Base-by-base conservation (phyloP, 1,140 invertebrate species). In the Ceratina australensis region DNA sequence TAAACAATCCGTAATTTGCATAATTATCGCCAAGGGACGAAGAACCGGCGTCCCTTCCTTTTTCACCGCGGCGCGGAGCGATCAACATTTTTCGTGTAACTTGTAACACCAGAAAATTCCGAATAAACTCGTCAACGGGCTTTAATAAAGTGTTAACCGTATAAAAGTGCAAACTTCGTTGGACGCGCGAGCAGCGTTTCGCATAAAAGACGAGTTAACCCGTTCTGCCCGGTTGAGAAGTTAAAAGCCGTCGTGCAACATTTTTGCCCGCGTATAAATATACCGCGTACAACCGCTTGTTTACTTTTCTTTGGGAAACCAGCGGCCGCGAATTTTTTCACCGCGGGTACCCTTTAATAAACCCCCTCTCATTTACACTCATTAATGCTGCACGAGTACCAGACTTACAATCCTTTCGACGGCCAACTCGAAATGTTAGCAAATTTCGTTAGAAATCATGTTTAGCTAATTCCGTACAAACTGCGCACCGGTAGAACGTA, bases 201-300 rank as follows among this genome's bases (percentile, higher is more conserved):
- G 66, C 72, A 20, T 75, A 75, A 67, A 75, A 49, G 72, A 75
- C 33, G 72, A 75, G 64, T 68, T 59, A 57, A 68, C 72, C 22
- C 22, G 52, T 49, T 59, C 64, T 68, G 22, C 52, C 24, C 24
- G 72, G 64, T 47, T 57, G 64, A 67, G 64, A 56, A 75, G 52
- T 75, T 68, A 68, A 75, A 75, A 75, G 72, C 72, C 33, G 72
- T 75, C 72, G 52, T 67, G 64, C 72, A 75, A 75, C 72, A 75
- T 75, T 75, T 75, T 68, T 75, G 18, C 13, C 52, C 18, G n/a
- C n/a, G 42, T 64, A 73, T 64, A 73, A 64, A 65, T 65, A 73
- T 56, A 49, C 16, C 52, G 28, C 28, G 42, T 15, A 16, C 15
- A 47, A n/a, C n/a, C 18, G 42, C 72, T 66, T 74, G 50, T 74